Evolutionary conservation across 1,140 invertebrate genomes (phyloP).

Genomic region (Rhopalosiphum padi): DNA sequence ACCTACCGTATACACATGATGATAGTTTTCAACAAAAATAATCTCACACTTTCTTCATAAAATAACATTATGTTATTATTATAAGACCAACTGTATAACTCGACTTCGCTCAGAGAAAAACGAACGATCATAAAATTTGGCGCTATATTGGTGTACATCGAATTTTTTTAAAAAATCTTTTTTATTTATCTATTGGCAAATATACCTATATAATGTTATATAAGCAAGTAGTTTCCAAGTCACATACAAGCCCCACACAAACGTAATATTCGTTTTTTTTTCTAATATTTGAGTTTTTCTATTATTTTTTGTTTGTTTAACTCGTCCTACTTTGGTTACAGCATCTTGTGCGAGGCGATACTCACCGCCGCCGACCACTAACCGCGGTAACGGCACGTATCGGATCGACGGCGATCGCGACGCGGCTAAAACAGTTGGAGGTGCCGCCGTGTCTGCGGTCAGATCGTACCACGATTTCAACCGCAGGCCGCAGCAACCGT

Average conservation of each 20-base stretch:
- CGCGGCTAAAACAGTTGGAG: background rate
- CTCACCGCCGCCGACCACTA: background rate
- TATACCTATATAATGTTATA: too few species aligned
- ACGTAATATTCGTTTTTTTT: too few species aligned
- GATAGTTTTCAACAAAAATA: background rate
- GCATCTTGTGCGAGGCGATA: background rate
- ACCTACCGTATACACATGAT: too few species aligned
- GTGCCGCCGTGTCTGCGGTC: background rate
- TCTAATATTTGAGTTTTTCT: too few species aligned
- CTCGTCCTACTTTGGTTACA: background rate
- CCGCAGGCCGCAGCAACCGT: background rate
- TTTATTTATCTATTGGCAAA: too few species aligned
- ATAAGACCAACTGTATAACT: background rate
- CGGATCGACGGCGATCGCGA: background rate
- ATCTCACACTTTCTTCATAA: background rate
- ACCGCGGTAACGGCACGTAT: background rate
- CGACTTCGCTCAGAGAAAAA: background rate
- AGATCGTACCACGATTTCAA: slow-evolving; percentile 18
- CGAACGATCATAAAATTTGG: background rate
- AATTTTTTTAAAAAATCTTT: background rate
- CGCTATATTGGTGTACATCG: background rate
- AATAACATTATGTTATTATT: background rate
- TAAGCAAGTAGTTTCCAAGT: too few species aligned
- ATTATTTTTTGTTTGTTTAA: background rate
- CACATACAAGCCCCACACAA: too few species aligned